Base-by-base conservation (phyloP, 1,140 invertebrate genomes). In the Conus betulinus region DNA sequence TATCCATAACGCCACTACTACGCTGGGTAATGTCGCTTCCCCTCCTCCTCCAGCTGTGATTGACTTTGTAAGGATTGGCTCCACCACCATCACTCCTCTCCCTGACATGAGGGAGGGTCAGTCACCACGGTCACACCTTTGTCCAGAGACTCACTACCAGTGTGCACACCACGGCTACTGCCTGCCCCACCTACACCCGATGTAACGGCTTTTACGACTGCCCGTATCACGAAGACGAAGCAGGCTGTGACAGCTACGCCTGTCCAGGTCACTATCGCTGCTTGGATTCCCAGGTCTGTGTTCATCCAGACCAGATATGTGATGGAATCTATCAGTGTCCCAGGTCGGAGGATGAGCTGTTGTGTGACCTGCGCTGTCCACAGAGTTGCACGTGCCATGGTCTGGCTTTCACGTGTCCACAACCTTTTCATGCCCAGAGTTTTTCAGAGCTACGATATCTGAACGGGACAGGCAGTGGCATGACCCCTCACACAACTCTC, bases 161-260 rank as follows among this genome's bases (percentile, higher is more conserved):
- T 74, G 71, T 25, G 20, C 71, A n/a, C 13, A 25, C 8, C 13
- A 25, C 23, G 71, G 71, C 15, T n/a, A 74, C 71, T 85, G 85
- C 27, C 81, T 84, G 25, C 88, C 86, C 86, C 63, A 27, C 78
- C n/a, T 87, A 78, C 57, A 85, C 85, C 52, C 76, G 88, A 52
- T 89, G 88, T 67, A 89, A 89, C 88, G 88, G 84, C 20, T 4
- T 81, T 52, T 39, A 55, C 27, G 88, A 82, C 81, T 82, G 81
- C 27, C 81, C 81, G 17, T 39, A 81, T 53, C 67, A 76, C 1
- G 88, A 89, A 39, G 88, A 89, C 39, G 88, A 89, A 53, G 67
- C 25, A 25, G n/a, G 25, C 25, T 84, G 60, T n/a, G 67, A 79
- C 23, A 85, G 84, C 39, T 23, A 85, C 39, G 5, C 55, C 4